Evolutionary conservation across 1,140 invertebrate species (phyloP).

Genomic region (Thaumatotibia leucotreta): DNA sequence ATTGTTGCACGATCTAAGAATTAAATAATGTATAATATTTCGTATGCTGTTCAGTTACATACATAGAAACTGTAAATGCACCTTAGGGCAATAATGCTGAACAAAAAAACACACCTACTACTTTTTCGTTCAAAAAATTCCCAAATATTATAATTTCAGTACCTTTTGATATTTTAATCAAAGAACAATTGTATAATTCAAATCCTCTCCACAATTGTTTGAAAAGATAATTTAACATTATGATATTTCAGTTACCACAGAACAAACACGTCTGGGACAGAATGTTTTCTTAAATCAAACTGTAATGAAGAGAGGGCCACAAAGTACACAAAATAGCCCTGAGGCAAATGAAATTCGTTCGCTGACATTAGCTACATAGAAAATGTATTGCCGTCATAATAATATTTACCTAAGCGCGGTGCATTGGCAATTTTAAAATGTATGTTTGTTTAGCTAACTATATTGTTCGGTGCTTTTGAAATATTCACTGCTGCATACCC

Average conservation of each 20-base stretch:
- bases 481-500: slow-evolving; percentile 21
- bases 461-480: not conserved
- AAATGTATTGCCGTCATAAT: slow-evolving; percentile 13
- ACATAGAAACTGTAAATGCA: too few relatives aligned
- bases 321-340: slow-evolving; percentile 25
- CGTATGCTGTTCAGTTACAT: too few relatives aligned
- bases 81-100: too few relatives aligned
- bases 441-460: not conserved
- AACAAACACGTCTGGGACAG: slow-evolving; percentile 34
- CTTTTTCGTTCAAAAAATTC: too few relatives aligned
- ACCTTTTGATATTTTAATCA: too few relatives aligned
- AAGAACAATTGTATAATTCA: not conserved
- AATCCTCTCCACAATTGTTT: not conserved
- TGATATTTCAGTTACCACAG: not conserved
- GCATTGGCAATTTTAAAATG: slow-evolving; percentile 17
- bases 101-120: too few relatives aligned
- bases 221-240: slow-evolving; percentile 1
- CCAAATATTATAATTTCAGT: too few relatives aligned
- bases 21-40: too few relatives aligned
- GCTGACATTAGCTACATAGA: slow-evolving; percentile 28
- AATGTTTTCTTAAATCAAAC: slow-evolving; percentile 39
- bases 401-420: slow-evolving; percentile 14
- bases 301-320: slow-evolving; percentile 30
- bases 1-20: too few relatives aligned
- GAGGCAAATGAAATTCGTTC: slow-evolving; percentile 31